These are phyloP conservation scores for Ibycter americanus DNA, from an alignment of 2,797 vertebrate genomes.

Conservation along the genomic window DNA sequence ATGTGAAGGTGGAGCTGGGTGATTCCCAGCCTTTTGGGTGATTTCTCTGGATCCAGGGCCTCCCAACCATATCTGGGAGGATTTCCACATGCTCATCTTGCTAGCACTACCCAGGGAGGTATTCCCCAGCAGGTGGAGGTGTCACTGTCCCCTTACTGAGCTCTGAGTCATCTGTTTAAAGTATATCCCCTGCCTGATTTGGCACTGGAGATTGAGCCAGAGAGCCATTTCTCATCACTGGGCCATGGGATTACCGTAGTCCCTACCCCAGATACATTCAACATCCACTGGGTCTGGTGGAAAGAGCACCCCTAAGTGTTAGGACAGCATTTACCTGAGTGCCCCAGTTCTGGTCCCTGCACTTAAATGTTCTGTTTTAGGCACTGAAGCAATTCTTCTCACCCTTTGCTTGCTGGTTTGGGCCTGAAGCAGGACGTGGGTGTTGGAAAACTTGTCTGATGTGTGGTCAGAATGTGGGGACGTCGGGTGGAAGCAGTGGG, in stretches of 20 bases:
- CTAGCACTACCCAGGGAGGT: not conserved
- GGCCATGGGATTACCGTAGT: not conserved
- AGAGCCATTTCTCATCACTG: not conserved
- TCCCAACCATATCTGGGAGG: not conserved
- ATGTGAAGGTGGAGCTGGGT: not conserved
- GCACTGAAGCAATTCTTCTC: not conserved
- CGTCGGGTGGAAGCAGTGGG: not conserved
- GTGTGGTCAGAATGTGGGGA: not conserved
- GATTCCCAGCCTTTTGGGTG: not conserved
- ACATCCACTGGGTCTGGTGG: not conserved
- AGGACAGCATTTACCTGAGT: not conserved
- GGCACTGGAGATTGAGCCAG: not conserved
- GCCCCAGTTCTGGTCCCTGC: not conserved
- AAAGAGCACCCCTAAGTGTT: not conserved
- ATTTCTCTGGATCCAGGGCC: not conserved
- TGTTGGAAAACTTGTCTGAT: not conserved
- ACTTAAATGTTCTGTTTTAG: not conserved
- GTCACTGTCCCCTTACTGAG: not conserved
- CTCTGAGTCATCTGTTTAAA: not conserved
- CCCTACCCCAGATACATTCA: not conserved
- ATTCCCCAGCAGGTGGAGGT: not conserved
- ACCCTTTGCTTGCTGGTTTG: not conserved
- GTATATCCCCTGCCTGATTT: not conserved
- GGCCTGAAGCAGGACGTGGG: not conserved
- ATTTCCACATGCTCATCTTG: not conserved